Percentiles rank a stretch among this genome's conserved stretches.
Conservation (phyloP, 2,113 vertebrate species). For the Haplochromis vanheusdeni region DNA sequence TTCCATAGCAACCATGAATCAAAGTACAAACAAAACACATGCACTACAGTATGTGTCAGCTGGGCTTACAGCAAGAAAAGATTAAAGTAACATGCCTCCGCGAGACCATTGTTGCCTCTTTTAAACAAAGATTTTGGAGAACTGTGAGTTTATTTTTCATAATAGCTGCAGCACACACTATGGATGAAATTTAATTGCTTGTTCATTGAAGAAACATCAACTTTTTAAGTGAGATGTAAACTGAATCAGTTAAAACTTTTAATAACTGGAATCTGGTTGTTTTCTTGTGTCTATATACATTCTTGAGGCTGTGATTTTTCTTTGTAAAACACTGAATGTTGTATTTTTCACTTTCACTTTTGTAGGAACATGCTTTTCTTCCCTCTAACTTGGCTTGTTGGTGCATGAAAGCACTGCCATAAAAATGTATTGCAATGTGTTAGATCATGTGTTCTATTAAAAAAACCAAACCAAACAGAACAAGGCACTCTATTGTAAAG, state of each 20-base stretch:
- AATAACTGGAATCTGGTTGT: neutral
- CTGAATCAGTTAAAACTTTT: neutral
- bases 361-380: neutral
- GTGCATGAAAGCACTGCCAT: neutral
- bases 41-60: neutral
- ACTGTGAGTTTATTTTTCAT: neutral
- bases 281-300: neutral
- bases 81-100: neutral
- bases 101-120: neutral
- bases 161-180: neutral
- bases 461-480: neutral
- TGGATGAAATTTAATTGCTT: neutral
- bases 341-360: neutral
- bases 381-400: neutral
- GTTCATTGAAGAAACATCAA: neutral
- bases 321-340: neutral
- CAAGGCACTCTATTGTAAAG: neutral
- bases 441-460: neutral
- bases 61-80: neutral
- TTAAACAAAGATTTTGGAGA: neutral
- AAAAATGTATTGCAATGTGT: neutral
- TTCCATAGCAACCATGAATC: constrained; percentile 14
- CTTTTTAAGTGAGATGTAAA: neutral
- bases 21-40: neutral
- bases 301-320: neutral